Evolutionary conservation across 2,888 invertebrate genomes (phyloP).

Genomic region (Nipponacmea schrenckii): DNA sequence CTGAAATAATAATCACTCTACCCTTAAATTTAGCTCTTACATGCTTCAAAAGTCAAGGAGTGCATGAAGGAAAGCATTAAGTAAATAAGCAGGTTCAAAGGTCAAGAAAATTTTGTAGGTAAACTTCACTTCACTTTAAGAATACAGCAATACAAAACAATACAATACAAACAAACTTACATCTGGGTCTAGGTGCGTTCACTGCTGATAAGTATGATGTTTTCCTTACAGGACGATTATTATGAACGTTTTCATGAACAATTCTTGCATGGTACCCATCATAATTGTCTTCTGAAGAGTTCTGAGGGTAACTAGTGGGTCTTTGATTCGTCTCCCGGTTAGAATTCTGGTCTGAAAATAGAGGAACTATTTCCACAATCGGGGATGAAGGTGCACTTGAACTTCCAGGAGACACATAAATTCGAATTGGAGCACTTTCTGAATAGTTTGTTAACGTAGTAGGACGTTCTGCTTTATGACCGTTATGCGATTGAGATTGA

Average conservation of each 20-base stretch:
- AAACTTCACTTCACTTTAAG: background rate
- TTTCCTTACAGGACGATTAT: conserved; percentile 51
- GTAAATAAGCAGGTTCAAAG: too few relatives aligned
- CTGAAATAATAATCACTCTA: too few relatives aligned
- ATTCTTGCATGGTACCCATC: conserved; percentile 16
- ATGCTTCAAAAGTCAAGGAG: too few relatives aligned
- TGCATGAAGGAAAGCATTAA: too few relatives aligned
- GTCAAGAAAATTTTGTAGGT: too few relatives aligned
- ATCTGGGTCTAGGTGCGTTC: conserved; percentile 52
- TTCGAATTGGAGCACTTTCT: conserved; percentile 45
- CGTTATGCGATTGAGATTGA: conserved; percentile 30
- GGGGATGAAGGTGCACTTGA: conserved; percentile 45
- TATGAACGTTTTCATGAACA: conserved; percentile 16
- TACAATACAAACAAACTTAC: too few relatives aligned
- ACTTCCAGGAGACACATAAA: conserved; percentile 51
- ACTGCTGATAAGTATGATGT: conserved; percentile 64
- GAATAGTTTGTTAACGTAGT: conserved; percentile 32
- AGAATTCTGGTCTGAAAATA: conserved; percentile 28
- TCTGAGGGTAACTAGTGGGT: conserved; percentile 25
- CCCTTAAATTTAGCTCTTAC: too few relatives aligned
- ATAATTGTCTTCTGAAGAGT: conserved; percentile 20
- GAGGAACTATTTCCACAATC: conserved; percentile 49
- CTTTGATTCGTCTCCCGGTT: conserved; percentile 13
- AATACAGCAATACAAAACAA: too few relatives aligned
- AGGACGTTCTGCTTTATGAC: conserved; percentile 31